A percentile compares a stretch with the other conserved stretches of the same genome.
phyloP scores from a whole-genome alignment of 2,888 invertebrate genomes.

The Incurvaria masculella region DNA sequence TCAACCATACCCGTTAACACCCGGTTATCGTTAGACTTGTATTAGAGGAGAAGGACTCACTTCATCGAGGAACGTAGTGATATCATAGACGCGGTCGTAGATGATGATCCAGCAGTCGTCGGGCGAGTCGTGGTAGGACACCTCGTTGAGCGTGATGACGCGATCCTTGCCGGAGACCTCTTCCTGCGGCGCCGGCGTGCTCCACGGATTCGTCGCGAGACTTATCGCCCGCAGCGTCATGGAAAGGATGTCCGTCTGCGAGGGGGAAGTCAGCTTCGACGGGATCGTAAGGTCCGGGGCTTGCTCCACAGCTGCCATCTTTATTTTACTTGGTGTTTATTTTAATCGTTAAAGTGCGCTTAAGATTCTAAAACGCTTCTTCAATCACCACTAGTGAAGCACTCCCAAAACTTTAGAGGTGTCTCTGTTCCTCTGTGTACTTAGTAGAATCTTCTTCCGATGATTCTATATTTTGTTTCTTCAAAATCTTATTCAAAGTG shows the following conservation, averaged over 20 bases:
- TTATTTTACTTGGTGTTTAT: no score
- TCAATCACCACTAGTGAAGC: no score
- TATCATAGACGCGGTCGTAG: constrained; percentile 82
- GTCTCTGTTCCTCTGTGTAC: no score
- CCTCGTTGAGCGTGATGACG: constrained; percentile 67
- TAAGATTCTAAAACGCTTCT: no score
- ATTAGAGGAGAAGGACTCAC: constrained; percentile 44
- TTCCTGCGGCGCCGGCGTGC: constrained; percentile 23
- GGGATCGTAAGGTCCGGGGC: constrained; percentile 32
- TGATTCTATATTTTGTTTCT: no score
- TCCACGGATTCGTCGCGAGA: constrained; percentile 44
- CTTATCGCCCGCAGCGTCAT: constrained; percentile 49
- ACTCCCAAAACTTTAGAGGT: no score
- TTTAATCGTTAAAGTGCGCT: no score
- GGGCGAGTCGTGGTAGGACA: constrained; percentile 68
- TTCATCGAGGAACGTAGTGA: constrained; percentile 70
- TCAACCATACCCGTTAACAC: no score
- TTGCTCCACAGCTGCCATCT: constrained; percentile 43
- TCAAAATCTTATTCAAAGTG: no score
- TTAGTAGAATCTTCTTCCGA: no score
- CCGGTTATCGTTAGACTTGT: neutral
- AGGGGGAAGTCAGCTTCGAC: constrained; percentile 31
- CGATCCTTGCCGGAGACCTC: constrained; percentile 39
- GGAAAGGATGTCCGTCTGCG: constrained; percentile 37
- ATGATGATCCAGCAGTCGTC: constrained; percentile 85